These are phyloP conservation scores for Cremastinae sp. DNA, from an alignment of 2,888 invertebrate species.

Conservation along the genomic window DNA sequence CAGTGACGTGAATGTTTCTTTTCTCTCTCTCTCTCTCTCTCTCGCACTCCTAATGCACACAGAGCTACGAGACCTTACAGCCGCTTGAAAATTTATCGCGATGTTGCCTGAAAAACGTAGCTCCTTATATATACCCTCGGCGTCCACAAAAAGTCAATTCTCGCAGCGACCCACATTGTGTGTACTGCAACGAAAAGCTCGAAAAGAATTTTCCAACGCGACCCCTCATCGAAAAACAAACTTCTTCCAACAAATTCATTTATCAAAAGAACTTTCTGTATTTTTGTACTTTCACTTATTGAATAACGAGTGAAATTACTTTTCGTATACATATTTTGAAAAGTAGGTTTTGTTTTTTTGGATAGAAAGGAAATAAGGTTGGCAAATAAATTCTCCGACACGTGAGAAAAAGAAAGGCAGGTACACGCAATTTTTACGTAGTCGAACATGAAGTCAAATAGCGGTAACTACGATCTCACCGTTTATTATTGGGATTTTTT, in stretches of 20 bases:
- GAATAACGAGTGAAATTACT: too few species aligned
- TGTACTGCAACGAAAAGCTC: background rate
- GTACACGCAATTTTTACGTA: conserved; percentile 16
- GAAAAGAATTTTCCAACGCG: conserved; percentile 9
- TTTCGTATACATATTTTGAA: background rate
- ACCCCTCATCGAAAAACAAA: background rate
- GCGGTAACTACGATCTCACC: conserved; percentile 72
- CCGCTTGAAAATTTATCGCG: conserved; percentile 18
- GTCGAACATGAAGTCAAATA: conserved; percentile 63
- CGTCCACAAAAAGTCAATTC: conserved; percentile 46
- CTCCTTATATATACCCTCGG: conserved; percentile 30
- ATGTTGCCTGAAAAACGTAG: conserved; percentile 28
- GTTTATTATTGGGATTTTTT: conserved; percentile 75
- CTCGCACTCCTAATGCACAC: too few species aligned
- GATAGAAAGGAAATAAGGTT: background rate
- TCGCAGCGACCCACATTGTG: conserved; percentile 64
- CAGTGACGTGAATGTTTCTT: conserved; percentile 33
- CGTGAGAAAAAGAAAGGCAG: conserved; percentile 9
- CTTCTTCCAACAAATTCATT: background rate
- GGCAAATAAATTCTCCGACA: background rate
- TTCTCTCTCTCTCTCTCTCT: conserved; percentile 20
- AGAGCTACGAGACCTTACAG: background rate
- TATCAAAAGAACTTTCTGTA: too few species aligned
- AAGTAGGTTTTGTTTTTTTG: background rate
- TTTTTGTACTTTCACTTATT: too few species aligned